A percentile compares a stretch with the other conserved stretches of the same genome.
These are phyloP conservation scores for Ypsolopha sequella DNA, from an alignment of 2,888 invertebrate species.

Conservation along the genomic window DNA sequence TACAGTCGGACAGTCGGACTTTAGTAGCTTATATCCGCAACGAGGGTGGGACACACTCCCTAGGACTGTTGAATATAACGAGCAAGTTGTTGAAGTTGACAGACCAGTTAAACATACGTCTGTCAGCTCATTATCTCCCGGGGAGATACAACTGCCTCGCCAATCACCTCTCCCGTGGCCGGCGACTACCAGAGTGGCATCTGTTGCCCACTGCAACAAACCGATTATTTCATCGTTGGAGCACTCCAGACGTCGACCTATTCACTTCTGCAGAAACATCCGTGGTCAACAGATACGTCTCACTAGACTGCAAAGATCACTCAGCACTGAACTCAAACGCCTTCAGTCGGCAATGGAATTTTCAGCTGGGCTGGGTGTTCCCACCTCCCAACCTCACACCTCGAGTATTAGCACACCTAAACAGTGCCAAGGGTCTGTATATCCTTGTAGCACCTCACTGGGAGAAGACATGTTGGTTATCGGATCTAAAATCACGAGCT, in stretches of 20 bases:
- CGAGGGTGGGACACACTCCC: slow-evolving; percentile 14
- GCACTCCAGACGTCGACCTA: slow-evolving; percentile 7
- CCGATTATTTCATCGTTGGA: slow-evolving; percentile 5
- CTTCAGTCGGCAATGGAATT: slow-evolving; percentile 14
- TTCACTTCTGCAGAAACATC: slow-evolving; percentile 4
- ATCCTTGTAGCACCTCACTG: slow-evolving; percentile 16
- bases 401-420: slow-evolving; percentile 13
- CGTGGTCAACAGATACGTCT: slow-evolving; percentile 6
- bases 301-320: slow-evolving; percentile 4
- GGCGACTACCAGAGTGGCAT: slow-evolving; percentile 14
- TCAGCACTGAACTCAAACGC: slow-evolving; percentile 11
- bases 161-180: slow-evolving; percentile 8
- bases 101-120: not conserved
- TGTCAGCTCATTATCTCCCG: slow-evolving; percentile 7
- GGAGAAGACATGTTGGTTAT: slow-evolving; percentile 13
- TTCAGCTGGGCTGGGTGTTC: slow-evolving; percentile 16
- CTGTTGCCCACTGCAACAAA: slow-evolving; percentile 7
- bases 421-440: slow-evolving; percentile 13
- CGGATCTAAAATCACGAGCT: not conserved
- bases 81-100: slow-evolving; percentile 1
- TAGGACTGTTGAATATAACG: slow-evolving; percentile 7
- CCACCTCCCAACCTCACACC: slow-evolving; percentile 16
- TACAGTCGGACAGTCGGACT: slow-evolving; percentile 15
- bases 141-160: not conserved
- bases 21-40: slow-evolving; percentile 12